Percentiles rank a stretch among this genome's conserved stretches.
Conservation (phyloP, 2,113 vertebrate genomes). For the Mormyrus lacerda region DNA sequence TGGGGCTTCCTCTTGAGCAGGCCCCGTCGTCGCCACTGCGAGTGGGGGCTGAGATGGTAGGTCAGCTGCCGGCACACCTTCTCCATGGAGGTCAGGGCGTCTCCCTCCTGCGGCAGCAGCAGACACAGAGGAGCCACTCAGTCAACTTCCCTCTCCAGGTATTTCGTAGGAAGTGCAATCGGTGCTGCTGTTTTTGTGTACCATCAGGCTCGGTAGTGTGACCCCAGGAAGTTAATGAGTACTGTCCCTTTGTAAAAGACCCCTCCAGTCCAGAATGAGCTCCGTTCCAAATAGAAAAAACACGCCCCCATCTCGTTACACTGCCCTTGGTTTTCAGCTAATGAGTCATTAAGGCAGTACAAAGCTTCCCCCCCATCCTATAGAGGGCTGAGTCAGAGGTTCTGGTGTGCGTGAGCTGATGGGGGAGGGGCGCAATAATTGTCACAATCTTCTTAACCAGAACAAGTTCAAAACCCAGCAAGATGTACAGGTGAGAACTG, state of each 20-base stretch:
- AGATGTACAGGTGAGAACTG: not conserved
- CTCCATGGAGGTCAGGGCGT: conserved; percentile 85
- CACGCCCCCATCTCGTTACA: not conserved
- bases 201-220: not conserved
- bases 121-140: not conserved
- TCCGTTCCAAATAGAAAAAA: not conserved
- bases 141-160: not conserved
- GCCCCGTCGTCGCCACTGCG: conserved; percentile 85
- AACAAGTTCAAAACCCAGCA: not conserved
- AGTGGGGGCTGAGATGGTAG: conserved; percentile 96
- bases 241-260: not conserved
- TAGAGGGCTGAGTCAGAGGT: not conserved
- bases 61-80: conserved; percentile 96
- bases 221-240: not conserved
- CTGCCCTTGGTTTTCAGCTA: not conserved
- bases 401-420: not conserved
- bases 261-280: not conserved
- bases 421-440: not conserved
- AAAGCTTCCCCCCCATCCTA: not conserved
- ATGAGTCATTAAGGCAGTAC: not conserved
- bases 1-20: conserved; percentile 90
- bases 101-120: conserved; percentile 70
- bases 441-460: not conserved
- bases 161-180: not conserved
- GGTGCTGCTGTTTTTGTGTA: not conserved